Percentiles rank a stretch among this genome's conserved stretches.
These are phyloP conservation scores for Amphilophus citrinellus DNA, from an alignment of 2,113 vertebrate genomes.

Conservation along the genomic window DNA sequence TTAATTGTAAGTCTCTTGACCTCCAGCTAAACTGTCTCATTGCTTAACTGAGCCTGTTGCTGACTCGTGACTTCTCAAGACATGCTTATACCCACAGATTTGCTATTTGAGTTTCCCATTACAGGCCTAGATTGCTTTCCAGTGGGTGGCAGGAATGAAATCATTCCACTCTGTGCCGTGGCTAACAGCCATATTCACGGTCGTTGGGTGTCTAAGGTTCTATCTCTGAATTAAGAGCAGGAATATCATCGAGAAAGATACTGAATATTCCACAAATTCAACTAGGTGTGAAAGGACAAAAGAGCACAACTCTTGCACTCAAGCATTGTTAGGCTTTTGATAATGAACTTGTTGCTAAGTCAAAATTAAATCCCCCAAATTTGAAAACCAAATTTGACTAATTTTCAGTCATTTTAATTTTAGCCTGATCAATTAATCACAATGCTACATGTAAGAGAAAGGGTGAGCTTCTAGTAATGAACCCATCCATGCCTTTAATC, in stretches of 20 bases:
- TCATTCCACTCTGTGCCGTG: constrained; percentile 52
- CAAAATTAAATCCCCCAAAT: neutral
- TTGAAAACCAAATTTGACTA: neutral
- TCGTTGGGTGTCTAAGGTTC: constrained; percentile 58
- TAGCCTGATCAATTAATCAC: neutral
- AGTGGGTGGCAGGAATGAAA: constrained; percentile 66
- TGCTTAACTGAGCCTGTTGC: constrained; percentile 67
- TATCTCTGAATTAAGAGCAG: constrained; percentile 57
- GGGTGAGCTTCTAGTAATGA: neutral
- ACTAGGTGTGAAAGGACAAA: constrained; percentile 7
- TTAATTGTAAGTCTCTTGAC: constrained; percentile 50
- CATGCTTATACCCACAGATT: constrained; percentile 69
- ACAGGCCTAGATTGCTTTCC: constrained; percentile 73
- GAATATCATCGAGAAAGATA: constrained; percentile 19
- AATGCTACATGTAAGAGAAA: neutral
- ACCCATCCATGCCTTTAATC: neutral
- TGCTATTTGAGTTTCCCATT: constrained; percentile 76
- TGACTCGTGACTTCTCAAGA: constrained; percentile 65
- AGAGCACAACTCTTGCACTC: constrained; percentile 11
- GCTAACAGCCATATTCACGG: constrained; percentile 65
- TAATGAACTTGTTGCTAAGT: constrained; percentile 22
- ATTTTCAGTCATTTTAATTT: neutral
- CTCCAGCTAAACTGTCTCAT: constrained; percentile 55
- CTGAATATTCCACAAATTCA: constrained; percentile 28
- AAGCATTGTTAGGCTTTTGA: constrained; percentile 15